Percentiles rank a stretch among this genome's conserved stretches.
Conservation (phyloP, 2,888 invertebrate species). For the Gymnocheta viridis region DNA sequence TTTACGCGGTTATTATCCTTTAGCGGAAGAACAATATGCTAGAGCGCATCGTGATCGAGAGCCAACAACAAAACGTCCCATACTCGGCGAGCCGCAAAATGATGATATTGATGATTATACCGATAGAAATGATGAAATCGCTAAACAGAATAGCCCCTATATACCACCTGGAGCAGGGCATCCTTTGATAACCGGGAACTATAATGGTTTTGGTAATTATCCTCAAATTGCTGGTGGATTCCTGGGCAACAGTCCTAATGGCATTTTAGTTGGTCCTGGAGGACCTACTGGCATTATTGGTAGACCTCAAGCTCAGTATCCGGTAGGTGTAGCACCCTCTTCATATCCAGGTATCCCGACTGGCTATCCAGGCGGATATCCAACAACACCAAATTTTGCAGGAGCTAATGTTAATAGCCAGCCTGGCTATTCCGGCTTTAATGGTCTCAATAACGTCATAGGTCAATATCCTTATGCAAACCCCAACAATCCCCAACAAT, state of each 20-base stretch:
- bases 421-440: conserved; percentile 52
- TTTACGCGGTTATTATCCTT: conserved; percentile 64
- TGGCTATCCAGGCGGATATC: conserved; percentile 67
- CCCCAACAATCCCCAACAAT: conserved; percentile 71
- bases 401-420: conserved; percentile 11
- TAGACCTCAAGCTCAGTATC: conserved; percentile 71
- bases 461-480: conserved; percentile 54
- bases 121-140: conserved; percentile 78
- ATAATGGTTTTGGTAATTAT: conserved; percentile 53
- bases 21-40: conserved; percentile 68
- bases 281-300: conserved; percentile 83
- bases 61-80: conserved; percentile 78
- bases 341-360: conserved; percentile 60
- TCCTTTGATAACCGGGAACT: conserved; percentile 38
- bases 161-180: conserved; percentile 43
- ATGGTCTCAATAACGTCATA: conserved; percentile 38
- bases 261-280: conserved; percentile 82
- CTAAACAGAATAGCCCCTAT: conserved; percentile 76
- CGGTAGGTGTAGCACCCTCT: conserved; percentile 46
- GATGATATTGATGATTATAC: conserved; percentile 80
- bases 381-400: conserved; percentile 36
- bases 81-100: conserved; percentile 76
- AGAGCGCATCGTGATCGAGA: conserved; percentile 74
- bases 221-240: conserved; percentile 40
- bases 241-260: conserved; percentile 74